phyloP scores from a whole-genome alignment of 2,113 vertebrate genomes.

The Hippocampus barbouri region DNA sequence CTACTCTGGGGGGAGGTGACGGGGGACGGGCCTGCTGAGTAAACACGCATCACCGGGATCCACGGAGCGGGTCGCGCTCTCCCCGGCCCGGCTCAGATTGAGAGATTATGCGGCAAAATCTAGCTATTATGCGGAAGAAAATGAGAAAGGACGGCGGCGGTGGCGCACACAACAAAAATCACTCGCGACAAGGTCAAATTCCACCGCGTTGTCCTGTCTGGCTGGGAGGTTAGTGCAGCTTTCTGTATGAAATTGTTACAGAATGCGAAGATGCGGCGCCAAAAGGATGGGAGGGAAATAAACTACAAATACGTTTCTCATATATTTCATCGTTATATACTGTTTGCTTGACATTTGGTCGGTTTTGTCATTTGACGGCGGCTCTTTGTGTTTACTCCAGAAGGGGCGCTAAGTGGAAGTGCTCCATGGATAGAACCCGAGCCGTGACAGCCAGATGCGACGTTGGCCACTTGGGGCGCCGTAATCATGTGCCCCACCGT shows the following conservation, averaged over 20 bases:
- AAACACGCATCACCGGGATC: constrained; percentile 40
- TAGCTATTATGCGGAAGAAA: constrained; percentile 26
- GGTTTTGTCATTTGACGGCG: too few species aligned
- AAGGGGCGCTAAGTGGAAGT: too few species aligned
- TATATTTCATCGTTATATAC: background rate
- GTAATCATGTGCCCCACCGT: too few species aligned
- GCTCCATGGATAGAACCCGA: too few species aligned
- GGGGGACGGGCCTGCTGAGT: constrained; percentile 10
- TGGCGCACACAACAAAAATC: constrained; percentile 19
- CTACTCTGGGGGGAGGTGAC: background rate
- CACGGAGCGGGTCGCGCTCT: constrained; percentile 20
- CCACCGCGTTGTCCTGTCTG: constrained; percentile 48
- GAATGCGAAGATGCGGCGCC: constrained; percentile 46
- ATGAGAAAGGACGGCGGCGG: constrained; percentile 13
- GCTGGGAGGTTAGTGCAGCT: constrained; percentile 33
- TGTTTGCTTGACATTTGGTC: background rate
- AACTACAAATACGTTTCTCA: background rate
- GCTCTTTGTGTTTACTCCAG: too few species aligned
- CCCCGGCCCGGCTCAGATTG: constrained; percentile 23
- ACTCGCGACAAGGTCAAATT: constrained; percentile 57
- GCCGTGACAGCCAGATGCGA: too few species aligned
- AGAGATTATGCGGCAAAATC: constrained; percentile 21
- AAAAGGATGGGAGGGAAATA: constrained; percentile 20
- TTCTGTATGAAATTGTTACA: constrained; percentile 64
- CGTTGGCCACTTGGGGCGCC: too few species aligned